Percentiles rank a stretch among this genome's conserved stretches.
Conservation (phyloP, 2,797 vertebrate genomes). For the Siniperca scherzeri region DNA sequence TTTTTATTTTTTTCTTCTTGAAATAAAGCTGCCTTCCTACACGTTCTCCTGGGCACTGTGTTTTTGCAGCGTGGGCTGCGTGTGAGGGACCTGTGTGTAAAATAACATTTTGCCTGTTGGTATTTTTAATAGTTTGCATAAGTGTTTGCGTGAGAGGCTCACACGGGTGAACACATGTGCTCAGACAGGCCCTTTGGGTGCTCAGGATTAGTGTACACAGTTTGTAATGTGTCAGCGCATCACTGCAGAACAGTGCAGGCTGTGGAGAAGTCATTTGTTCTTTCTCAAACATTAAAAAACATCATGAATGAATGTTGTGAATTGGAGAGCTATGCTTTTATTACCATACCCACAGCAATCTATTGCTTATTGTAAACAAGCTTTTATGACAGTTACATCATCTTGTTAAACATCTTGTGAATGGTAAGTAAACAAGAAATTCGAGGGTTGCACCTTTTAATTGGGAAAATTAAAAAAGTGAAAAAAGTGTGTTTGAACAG, state of each 20-base stretch:
- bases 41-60: constrained; percentile 34
- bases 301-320: not conserved
- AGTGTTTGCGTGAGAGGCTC: constrained; percentile 43
- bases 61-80: constrained; percentile 31
- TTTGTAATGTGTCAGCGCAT: constrained; percentile 23
- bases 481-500: not conserved
- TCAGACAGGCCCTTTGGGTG: constrained; percentile 34
- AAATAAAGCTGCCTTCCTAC: constrained; percentile 47
- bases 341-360: not conserved
- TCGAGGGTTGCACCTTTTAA: not conserved
- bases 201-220: constrained; percentile 28
- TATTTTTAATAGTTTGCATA: constrained; percentile 52
- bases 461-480: not conserved
- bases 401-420: constrained; percentile 2
- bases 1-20: constrained; percentile 37
- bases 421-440: constrained; percentile 1
- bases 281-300: not conserved
- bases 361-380: not conserved
- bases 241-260: not conserved
- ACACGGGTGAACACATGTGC: constrained; percentile 35
- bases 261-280: constrained; percentile 12
- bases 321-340: not conserved
- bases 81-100: constrained; percentile 36
- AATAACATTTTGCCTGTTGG: constrained; percentile 40
- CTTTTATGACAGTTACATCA: constrained; percentile 7